phyloP scores from a whole-genome alignment of 2,113 vertebrate genomes.

The Brienomyrus longianalis region DNA sequence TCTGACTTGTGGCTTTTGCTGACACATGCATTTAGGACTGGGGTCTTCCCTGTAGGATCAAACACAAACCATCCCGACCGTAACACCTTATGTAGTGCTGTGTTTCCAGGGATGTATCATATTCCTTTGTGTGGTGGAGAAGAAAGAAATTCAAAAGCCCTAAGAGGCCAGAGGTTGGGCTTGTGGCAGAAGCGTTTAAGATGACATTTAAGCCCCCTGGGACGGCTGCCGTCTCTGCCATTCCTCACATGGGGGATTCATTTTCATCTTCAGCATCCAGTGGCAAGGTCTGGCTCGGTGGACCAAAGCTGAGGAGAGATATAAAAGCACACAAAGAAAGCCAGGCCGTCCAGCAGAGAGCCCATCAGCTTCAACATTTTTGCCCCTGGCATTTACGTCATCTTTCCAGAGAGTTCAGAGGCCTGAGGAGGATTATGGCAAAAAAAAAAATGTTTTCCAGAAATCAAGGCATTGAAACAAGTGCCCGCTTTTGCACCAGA shows the following conservation, averaged over 20 bases:
- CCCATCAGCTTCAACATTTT: not conserved
- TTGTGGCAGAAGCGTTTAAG: not conserved
- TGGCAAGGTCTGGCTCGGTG: not conserved
- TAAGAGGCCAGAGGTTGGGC: not conserved
- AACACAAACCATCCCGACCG: not conserved
- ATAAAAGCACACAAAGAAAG: not conserved
- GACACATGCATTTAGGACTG: not conserved
- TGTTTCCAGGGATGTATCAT: not conserved
- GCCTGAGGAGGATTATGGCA: not conserved
- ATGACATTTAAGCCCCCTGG: not conserved
- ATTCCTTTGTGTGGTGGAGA: not conserved
- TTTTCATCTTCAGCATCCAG: not conserved
- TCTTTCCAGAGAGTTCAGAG: not conserved
- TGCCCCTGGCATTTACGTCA: not conserved
- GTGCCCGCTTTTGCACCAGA: not conserved
- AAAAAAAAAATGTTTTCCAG: not conserved
- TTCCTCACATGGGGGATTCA: not conserved
- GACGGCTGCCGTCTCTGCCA: too few species aligned
- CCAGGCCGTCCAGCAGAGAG: not conserved
- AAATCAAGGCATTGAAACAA: conserved; percentile 5
- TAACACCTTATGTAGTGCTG: not conserved
- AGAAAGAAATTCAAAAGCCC: not conserved
- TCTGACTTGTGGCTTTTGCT: not conserved
- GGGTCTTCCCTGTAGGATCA: not conserved
- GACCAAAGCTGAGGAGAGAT: not conserved